A percentile compares a stretch with the other conserved stretches of the same genome.
Conservation (phyloP, 2,888 invertebrate genomes). For the Dichetophora obliterata region DNA sequence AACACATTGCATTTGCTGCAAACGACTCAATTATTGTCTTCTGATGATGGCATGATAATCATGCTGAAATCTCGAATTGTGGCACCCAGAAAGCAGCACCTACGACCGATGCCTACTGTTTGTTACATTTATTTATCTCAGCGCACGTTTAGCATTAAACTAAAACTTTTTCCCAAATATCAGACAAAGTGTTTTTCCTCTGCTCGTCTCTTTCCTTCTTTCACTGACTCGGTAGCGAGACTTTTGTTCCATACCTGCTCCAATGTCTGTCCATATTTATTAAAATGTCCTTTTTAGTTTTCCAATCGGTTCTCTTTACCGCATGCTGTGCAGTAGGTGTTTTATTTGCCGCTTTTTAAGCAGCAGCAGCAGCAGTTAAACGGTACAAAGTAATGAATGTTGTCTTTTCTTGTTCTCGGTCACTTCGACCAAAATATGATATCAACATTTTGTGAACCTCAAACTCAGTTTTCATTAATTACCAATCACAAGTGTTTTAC, state of each 20-base stretch:
- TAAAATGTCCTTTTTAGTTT: background rate
- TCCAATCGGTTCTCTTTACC: conserved; percentile 10
- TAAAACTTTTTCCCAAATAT: background rate
- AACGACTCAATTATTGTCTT: conserved; percentile 27
- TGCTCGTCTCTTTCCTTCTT: background rate
- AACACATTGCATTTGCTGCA: conserved; percentile 9
- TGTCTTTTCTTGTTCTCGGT: background rate
- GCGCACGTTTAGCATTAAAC: conserved; percentile 18
- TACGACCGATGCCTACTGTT: background rate
- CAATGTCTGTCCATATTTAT: background rate
- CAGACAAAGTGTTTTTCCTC: background rate
- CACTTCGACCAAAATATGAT: conserved; percentile 9
- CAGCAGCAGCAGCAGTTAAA: conserved; percentile 4
- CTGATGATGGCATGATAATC: conserved; percentile 38
- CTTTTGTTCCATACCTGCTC: background rate
- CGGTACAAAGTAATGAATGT: background rate
- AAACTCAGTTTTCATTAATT: conserved; percentile 18
- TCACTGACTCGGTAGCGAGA: too few species aligned
- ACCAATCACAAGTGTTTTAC: conserved; percentile 24
- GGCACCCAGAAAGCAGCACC: background rate
- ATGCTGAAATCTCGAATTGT: conserved; percentile 20
- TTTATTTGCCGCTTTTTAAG: conserved; percentile 39
- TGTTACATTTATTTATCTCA: conserved; percentile 2
- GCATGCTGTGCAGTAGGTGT: conserved; percentile 34
- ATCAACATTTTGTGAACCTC: conserved; percentile 6